Evolutionary conservation across 2,888 invertebrate genomes (phyloP).

Genomic region (Pterobdella sp.): DNA sequence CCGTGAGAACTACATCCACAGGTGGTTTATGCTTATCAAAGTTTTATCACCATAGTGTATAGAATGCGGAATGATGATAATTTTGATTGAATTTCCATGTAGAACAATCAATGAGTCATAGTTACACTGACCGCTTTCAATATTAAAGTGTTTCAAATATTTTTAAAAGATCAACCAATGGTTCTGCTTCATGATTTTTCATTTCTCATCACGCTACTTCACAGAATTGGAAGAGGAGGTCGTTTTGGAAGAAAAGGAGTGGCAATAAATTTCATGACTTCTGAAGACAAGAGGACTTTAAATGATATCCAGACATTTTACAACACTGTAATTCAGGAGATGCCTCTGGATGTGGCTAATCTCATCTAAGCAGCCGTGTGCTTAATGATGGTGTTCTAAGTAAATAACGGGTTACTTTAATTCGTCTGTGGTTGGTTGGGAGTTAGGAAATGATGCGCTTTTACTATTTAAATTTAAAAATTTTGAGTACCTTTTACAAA

Average conservation of each 20-base stretch:
- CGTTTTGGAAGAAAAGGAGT: constrained; percentile 99
- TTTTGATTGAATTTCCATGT: too few relatives aligned
- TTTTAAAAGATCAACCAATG: too few relatives aligned
- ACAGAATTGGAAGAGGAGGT: constrained; percentile 96
- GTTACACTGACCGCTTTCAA: too few relatives aligned
- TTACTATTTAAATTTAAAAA: background rate
- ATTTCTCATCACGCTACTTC: too few relatives aligned
- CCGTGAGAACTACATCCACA: constrained; percentile 98
- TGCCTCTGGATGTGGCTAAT: constrained; percentile 99
- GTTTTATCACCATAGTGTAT: too few relatives aligned
- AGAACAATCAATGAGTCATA: too few relatives aligned
- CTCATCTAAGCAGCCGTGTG: constrained; percentile 60
- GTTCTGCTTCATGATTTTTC: too few relatives aligned
- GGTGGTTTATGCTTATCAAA: too few relatives aligned
- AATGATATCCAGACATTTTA: constrained; percentile 98
- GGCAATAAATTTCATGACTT: constrained; percentile 97
- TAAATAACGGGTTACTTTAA: too few relatives aligned
- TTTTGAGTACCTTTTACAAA: too few relatives aligned
- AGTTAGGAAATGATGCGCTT: background rate
- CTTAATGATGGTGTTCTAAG: background rate
- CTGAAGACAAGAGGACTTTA: constrained; percentile 83
- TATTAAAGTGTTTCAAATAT: too few relatives aligned
- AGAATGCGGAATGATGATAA: too few relatives aligned
- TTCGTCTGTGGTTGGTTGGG: background rate
- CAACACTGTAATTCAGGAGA: constrained; percentile 94